Percentiles rank a stretch among this genome's conserved stretches.
Evolutionary conservation across 1,140 invertebrate genomes (phyloP).

Genomic region (Parapsyche elsis): DNA sequence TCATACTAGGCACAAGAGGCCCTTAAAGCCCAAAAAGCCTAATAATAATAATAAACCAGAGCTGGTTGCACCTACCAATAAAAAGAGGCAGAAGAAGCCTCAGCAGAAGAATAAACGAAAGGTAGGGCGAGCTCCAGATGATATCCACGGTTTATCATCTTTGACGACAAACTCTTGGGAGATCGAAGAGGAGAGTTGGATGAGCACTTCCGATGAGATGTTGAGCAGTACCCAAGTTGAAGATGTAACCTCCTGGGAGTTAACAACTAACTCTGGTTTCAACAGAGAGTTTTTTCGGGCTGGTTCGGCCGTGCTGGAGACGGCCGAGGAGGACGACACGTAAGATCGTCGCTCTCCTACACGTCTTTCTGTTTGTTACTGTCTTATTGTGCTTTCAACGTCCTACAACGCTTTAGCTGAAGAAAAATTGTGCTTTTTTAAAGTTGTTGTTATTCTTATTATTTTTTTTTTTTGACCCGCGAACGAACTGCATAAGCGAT

Average conservation of each 20-base stretch:
- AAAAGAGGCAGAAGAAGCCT: constrained; percentile 8
- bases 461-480: constrained; percentile 1
- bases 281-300: constrained; percentile 66
- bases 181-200: constrained; percentile 43
- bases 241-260: constrained; percentile 48
- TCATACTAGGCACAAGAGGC: constrained; percentile 33
- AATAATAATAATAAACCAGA: constrained; percentile 32
- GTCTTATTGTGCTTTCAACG: constrained; percentile 47
- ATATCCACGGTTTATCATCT: not conserved
- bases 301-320: constrained; percentile 64
- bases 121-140: constrained; percentile 46
- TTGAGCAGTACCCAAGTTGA: constrained; percentile 48
- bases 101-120: constrained; percentile 44
- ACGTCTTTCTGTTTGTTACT: constrained; percentile 37
- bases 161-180: constrained; percentile 32
- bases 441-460: not conserved
- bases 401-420: constrained; percentile 21
- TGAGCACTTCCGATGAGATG: constrained; percentile 36
- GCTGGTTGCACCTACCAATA: not conserved
- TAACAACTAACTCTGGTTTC: constrained; percentile 45
- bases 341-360: constrained; percentile 39
- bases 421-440: not conserved
- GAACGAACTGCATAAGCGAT: constrained; percentile 45
- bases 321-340: constrained; percentile 60
- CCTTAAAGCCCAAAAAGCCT: constrained; percentile 47